These are phyloP conservation scores for Tauraco erythrolophus DNA, from an alignment of 2,113 vertebrate species.

Conservation along the genomic window DNA sequence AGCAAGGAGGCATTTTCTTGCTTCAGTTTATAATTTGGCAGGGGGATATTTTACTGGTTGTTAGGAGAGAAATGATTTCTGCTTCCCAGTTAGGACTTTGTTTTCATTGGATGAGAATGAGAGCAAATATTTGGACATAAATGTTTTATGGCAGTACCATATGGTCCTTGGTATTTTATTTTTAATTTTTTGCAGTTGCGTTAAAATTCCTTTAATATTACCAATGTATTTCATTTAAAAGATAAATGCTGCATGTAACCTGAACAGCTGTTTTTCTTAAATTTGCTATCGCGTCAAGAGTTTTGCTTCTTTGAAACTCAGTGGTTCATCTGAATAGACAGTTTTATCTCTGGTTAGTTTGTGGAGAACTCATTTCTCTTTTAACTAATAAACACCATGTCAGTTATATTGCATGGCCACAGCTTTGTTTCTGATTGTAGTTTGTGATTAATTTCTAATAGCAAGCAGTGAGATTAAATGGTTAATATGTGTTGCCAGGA, in stretches of 20 bases:
- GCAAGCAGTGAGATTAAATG: neutral
- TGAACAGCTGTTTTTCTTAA: conserved; percentile 37
- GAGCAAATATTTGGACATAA: conserved; percentile 68
- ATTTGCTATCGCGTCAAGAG: neutral
- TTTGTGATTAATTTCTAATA: conserved; percentile 22
- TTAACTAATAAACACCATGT: neutral
- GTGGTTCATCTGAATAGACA: neutral
- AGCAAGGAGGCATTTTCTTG: neutral
- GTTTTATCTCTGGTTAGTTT: neutral
- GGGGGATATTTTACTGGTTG: conserved; percentile 8
- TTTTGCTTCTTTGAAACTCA: neutral
- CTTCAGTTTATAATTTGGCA: conserved; percentile 3
- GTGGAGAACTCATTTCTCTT: neutral
- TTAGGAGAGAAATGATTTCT: conserved; percentile 45
- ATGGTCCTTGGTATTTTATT: conserved; percentile 54
- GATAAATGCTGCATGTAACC: neutral
- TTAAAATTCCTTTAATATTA: conserved; percentile 61
- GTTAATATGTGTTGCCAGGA: neutral
- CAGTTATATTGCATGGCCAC: neutral
- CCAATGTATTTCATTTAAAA: conserved; percentile 44
- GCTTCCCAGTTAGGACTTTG: conserved; percentile 49
- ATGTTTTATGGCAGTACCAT: conserved; percentile 63
- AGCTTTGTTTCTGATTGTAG: neutral
- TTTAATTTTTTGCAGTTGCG: conserved; percentile 55
- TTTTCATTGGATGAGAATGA: conserved; percentile 55